Base-by-base conservation (phyloP, 1,140 invertebrate species). In the Odontomachus brunneus region DNA sequence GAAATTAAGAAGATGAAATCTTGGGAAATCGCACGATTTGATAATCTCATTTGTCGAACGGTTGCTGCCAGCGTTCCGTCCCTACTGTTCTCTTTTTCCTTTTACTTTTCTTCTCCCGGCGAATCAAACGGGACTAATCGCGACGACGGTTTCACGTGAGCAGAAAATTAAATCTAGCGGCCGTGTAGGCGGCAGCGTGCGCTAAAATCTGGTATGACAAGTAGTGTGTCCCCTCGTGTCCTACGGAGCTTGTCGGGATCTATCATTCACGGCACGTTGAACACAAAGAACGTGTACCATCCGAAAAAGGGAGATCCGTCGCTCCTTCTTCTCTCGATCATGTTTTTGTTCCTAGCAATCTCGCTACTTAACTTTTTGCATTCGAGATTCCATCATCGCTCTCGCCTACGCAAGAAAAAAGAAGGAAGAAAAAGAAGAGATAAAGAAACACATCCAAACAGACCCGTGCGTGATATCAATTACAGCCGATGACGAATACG, bases 161-260 rank as follows among this genome's bases (percentile, higher is more conserved):
- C 65, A 80, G 65, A 69, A 69, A 80, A 80, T 80, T 69, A 80
- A 57, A 19, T 38, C 59, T 24, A 80, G 24, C 33, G 48, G 5
- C 12, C 44, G 15, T 24, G 5, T 78, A 78, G 12, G n/a, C 14
- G n/a, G 17, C 51, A 12, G 51, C 9, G 4, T 53, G 29, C 65
- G 22, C 24, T 57, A 69, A 78, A 57, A 48, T 71, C 65, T 69
- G 24, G n/a, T 57, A 48, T 69, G 65, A 80, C 51, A 80, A 71
- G 33, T 29, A 48, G 24, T 59, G 17, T 55, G n/a, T 69, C 29
- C 26, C 73, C 24, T 44, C 60, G 22, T 15, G 22, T 29, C 49
- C 22, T 44, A n/a, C 19, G 38, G 9, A 44, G 38, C 9, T 44
- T 44, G 14, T 44, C 62, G 55, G 29, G 12, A 66, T 67, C 17